These are phyloP conservation scores for Drosophila sechellia DNA, from an alignment of 1,140 invertebrate species.

Conservation along the genomic window DNA sequence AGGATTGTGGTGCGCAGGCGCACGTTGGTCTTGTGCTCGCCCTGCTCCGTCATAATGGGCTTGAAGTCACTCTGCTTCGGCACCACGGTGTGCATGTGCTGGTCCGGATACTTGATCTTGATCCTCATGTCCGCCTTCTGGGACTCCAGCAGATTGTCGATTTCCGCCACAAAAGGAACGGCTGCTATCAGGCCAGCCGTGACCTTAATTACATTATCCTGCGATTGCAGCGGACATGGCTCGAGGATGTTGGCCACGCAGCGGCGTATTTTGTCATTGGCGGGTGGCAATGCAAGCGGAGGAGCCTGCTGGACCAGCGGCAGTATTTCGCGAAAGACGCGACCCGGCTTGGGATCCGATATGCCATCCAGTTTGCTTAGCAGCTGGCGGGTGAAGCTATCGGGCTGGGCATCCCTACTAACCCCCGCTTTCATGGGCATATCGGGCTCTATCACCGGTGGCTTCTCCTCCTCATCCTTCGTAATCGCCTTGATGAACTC, in stretches of 20 bases:
- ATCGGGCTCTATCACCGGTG: background rate
- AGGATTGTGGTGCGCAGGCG: slow-evolving; percentile 89
- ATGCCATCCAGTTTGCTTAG: slow-evolving; percentile 91
- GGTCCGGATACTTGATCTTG: slow-evolving; percentile 96
- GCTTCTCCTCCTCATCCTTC: slow-evolving; percentile 35
- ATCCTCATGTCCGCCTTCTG: slow-evolving; percentile 89
- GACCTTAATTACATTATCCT: slow-evolving; percentile 95
- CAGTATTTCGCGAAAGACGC: slow-evolving; percentile 91
- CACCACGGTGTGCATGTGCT: slow-evolving; percentile 92
- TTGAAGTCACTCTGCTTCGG: slow-evolving; percentile 90
- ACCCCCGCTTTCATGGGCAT: slow-evolving; percentile 1
- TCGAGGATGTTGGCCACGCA: slow-evolving; percentile 93
- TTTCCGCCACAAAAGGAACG: slow-evolving; percentile 93
- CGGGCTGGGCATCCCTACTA: slow-evolving; percentile 83
- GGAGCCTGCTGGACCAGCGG: slow-evolving; percentile 90
- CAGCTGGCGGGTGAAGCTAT: slow-evolving; percentile 92
- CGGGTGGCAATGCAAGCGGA: slow-evolving; percentile 86
- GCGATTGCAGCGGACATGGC: slow-evolving; percentile 89
- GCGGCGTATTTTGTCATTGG: slow-evolving; percentile 89
- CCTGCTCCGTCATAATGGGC: slow-evolving; percentile 83
- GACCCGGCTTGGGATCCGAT: slow-evolving; percentile 94
- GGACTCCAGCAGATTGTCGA: slow-evolving; percentile 90
- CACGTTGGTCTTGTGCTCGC: slow-evolving; percentile 86
- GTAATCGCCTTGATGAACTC: slow-evolving; percentile 84
- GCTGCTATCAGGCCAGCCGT: slow-evolving; percentile 95